Percentiles rank a stretch among this genome's conserved stretches.
Evolutionary conservation across 1,140 invertebrate species (phyloP).

Genomic region (Zeugodacus cucurbitae): DNA sequence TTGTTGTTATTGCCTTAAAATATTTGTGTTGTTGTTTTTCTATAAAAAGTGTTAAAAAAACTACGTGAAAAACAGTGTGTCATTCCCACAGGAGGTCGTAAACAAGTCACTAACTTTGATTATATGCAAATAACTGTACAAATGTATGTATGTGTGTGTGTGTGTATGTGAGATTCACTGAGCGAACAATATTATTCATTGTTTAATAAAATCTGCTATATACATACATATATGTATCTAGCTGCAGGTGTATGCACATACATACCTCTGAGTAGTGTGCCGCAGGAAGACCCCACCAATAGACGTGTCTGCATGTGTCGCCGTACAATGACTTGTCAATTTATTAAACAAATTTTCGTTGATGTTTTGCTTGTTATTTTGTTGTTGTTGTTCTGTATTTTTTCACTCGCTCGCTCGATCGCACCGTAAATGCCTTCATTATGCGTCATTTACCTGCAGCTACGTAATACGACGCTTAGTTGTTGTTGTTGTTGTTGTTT

Average conservation of each 20-base stretch:
- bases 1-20: background rate
- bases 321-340: background rate
- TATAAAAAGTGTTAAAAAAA: background rate
- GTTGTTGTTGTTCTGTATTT: background rate
- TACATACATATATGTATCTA: background rate
- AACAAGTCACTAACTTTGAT: background rate
- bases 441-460: background rate
- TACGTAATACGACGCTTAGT: background rate
- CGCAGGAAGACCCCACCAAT: background rate
- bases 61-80: background rate
- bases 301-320: background rate
- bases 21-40: background rate
- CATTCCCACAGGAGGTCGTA: background rate
- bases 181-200: background rate
- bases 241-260: background rate
- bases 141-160: background rate
- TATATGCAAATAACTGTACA: background rate
- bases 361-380: background rate
- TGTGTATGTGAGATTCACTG: background rate
- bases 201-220: background rate
- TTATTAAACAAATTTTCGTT: slow-evolving; percentile 3
- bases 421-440: background rate
- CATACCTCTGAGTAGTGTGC: background rate
- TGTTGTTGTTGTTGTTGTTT: background rate
- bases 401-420: background rate